phyloP scores from a whole-genome alignment of 2,113 vertebrate species.

The Aythya baeri region DNA sequence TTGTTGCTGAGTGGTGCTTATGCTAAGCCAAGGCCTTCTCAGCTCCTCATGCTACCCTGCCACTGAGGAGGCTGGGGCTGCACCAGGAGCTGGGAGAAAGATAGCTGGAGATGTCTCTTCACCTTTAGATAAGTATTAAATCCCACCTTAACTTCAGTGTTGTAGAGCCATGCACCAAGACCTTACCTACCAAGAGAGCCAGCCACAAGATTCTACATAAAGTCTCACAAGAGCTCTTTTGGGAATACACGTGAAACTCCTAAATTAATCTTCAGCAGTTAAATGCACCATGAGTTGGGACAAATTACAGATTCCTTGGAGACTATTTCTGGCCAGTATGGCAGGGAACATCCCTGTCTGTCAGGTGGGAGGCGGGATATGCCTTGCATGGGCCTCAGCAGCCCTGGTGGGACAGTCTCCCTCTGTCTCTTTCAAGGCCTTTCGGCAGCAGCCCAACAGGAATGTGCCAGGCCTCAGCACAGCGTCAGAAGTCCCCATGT shows the following conservation, averaged over 20 bases:
- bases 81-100: too few species aligned
- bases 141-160: neutral
- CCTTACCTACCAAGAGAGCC: neutral
- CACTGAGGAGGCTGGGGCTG: neutral
- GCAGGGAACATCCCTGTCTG: neutral
- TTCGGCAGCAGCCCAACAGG: neutral
- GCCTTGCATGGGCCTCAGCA: fast-evolving
- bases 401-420: neutral
- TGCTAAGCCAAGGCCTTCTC: neutral
- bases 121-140: neutral
- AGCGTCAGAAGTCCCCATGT: neutral
- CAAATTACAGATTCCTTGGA: neutral
- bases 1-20: neutral
- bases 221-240: neutral
- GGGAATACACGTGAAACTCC: neutral
- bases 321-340: neutral
- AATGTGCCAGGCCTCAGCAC: neutral
- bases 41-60: neutral
- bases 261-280: neutral
- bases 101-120: neutral
- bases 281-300: neutral
- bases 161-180: neutral
- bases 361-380: fast-evolving
- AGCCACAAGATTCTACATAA: neutral
- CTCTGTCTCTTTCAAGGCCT: neutral